Base-by-base conservation (phyloP, 2,113 vertebrate species). In the Pavo muticus region DNA sequence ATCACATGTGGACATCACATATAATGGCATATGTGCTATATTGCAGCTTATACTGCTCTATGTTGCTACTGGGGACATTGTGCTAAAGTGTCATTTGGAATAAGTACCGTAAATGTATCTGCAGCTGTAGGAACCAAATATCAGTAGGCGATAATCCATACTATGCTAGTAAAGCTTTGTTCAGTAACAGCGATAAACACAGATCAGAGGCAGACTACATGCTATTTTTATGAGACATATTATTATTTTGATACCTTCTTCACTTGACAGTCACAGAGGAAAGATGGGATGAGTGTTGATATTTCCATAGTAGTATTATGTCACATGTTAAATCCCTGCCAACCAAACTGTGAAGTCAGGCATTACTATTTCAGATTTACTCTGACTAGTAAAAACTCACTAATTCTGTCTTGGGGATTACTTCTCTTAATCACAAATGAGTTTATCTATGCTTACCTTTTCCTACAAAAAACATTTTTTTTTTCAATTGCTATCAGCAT, bases 181-280 rank as follows among this genome's bases (percentile, higher is more conserved):
- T 94, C 72, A 68, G 45, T 27, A 63, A 74, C 85, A 85, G 64
- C 0, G 3, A 74, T 50, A 93, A 91, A 67, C 54, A 88, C 45
- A 88, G 79, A 90, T 1, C 94, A 44, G 72, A 91, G 69, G 57
- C 59, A 94, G 87, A 88, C 44, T 79, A 47, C 69, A 44, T 78
- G 69, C 83, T 92, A 84, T 91, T 94, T 96, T 95, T 93, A 52
- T 1, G 8, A 87, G 54, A 65, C 10, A 4, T 18, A 57, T 71
- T 72, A 84, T 90, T 94, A 92, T 95, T 94, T 93, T 96, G 88
- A 86, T 87, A 64, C 69, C 52, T 96, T 92, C 90, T 73, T 88
- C 44, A 60, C 32, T 93, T 84, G 74, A 78, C 11, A 35, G 83
- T 71, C 47, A 68, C 50, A 80, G 52, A 61, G 39, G 32, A 71